Evolutionary conservation across 2,888 invertebrate genomes (phyloP).

Genomic region (Unio pictorum): DNA sequence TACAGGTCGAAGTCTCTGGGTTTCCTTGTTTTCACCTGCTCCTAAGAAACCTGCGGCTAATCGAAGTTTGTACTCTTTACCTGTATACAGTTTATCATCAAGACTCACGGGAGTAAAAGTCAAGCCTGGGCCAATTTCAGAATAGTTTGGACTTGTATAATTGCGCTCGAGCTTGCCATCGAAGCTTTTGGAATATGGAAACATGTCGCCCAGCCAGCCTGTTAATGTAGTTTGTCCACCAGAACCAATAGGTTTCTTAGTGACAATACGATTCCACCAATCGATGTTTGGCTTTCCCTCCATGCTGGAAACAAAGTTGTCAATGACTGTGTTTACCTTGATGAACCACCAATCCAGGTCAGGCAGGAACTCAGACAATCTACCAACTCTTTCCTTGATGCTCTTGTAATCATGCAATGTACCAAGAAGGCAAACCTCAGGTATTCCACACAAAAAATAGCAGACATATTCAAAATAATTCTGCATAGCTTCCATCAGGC

Average conservation of each 20-base stretch:
- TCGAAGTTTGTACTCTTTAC: neutral
- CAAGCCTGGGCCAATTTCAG: neutral
- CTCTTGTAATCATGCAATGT: no score
- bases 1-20: neutral
- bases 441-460: neutral
- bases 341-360: neutral
- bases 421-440: neutral
- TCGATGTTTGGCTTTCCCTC: neutral
- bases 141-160: neutral
- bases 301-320: neutral
- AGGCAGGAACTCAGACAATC: no score
- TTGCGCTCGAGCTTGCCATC: neutral
- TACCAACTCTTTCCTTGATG: no score
- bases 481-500: constrained; percentile 1
- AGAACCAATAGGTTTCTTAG: neutral
- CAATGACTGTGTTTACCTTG: neutral
- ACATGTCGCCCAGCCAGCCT: neutral
- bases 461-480: neutral
- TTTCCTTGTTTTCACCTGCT: neutral
- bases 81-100: neutral
- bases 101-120: neutral
- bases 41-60: neutral
- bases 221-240: neutral
- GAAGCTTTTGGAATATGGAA: neutral
- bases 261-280: neutral